Evolutionary conservation across 2,888 invertebrate genomes (phyloP).

Genomic region (Sylvicola cinctus): DNA sequence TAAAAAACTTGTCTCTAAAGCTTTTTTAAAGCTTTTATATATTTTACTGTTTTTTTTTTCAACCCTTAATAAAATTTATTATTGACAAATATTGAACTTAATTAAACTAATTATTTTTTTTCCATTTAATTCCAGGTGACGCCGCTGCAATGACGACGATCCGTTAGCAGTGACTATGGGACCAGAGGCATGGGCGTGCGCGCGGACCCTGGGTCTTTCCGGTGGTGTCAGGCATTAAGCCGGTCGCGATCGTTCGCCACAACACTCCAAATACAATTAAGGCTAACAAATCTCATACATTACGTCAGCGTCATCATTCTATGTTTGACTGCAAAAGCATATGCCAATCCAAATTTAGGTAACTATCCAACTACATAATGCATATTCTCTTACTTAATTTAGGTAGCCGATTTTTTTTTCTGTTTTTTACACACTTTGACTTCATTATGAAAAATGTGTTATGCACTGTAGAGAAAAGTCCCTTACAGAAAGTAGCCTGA

Average conservation of each 20-base stretch:
- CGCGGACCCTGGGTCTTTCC: conserved; percentile 58
- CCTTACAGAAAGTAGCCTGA: no score
- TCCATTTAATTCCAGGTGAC: conserved; percentile 27
- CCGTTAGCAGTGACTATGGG: conserved; percentile 61
- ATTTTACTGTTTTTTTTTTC: no score
- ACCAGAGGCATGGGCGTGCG: conserved; percentile 83
- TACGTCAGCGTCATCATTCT: conserved; percentile 11
- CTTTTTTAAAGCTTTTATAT: no score
- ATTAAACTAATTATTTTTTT: conserved; percentile 1
- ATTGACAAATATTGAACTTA: no score
- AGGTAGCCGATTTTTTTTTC: no score
- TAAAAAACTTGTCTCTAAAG: no score
- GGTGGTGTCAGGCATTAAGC: conserved; percentile 37
- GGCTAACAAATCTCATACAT: conserved; percentile 11
- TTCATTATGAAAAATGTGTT: no score
- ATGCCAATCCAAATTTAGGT: conserved; percentile 24
- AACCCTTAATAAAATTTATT: no score
- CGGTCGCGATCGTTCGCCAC: conserved; percentile 34
- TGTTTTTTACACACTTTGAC: no score
- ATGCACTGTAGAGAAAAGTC: background rate
- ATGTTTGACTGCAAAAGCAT: conserved; percentile 17
- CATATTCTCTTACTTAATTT: background rate
- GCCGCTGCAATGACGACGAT: conserved; percentile 55
- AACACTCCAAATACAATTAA: conserved; percentile 32
- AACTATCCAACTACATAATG: conserved; percentile 10